Evolutionary conservation across 2,888 invertebrate genomes (phyloP), one percentile per base, ranked within the genome.

Genomic region (Euplexia lucipara): DNA sequence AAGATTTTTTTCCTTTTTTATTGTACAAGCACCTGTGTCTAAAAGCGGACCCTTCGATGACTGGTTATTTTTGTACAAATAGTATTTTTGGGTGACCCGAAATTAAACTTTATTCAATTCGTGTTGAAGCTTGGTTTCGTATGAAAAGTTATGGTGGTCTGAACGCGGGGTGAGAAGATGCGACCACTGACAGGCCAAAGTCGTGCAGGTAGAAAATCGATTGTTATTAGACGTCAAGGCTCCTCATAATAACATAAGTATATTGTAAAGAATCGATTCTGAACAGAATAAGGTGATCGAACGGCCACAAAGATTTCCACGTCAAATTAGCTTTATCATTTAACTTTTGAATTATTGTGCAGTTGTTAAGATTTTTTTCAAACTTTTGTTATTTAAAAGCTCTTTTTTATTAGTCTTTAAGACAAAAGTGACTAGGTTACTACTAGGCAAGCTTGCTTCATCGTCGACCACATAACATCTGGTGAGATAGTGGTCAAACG

Each of bases 161-260:
- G 71, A 83, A 77, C 76, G 62, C 70, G 83, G 88, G 90, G 91
- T 89, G 90, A 91, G 90, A 91, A 89, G 90, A 90, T 88, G 86
- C 85, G 85, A 83, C 86, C 87, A 88, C 90, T 87, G 91, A 89
- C 91, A 88, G 82, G 83, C 74, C 80, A 82, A 79, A 74, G 80
- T 85, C 84, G 83, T 83, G 90, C 94, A 94, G 94, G 94, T 94
- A 94, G 89, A 90, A 91, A 92, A 91, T 90, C 91, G 88, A 92
- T 93, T 92, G 92, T 92, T 91, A 88, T 87, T 88, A 81, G 72
- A 84, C 82, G 86, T 85, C 84, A 85, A 83, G 80, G 80, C 75
- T 78, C 72, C 83, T 84, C 83, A 84, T 86, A 88, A 85, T 86
- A 85, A 84, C 78, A 85, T 82, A 82, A 88, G 88, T 86, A 83